phyloP scores from a whole-genome alignment of 2,113 vertebrate genomes.

The Indri indri region DNA sequence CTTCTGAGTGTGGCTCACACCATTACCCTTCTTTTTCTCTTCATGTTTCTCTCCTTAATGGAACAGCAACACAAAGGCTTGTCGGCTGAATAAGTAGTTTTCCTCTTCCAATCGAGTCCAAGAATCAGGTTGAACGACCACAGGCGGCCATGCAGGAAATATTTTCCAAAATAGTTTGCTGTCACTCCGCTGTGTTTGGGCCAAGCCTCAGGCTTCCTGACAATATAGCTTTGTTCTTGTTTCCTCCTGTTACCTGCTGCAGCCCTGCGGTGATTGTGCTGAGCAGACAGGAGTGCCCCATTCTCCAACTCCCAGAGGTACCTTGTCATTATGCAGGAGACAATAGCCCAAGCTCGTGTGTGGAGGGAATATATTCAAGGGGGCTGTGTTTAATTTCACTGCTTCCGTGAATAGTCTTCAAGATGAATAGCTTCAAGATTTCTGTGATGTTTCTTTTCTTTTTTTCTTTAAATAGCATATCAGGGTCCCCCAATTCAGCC shows the following conservation, averaged over 20 bases:
- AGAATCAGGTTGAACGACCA: background rate
- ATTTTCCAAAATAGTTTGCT: conserved; percentile 38
- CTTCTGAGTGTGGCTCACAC: background rate
- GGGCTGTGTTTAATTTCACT: conserved; percentile 62
- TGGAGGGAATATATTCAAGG: conserved; percentile 41
- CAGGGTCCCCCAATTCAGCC: background rate
- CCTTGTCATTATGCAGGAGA: conserved; percentile 65
- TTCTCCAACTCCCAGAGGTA: conserved; percentile 37
- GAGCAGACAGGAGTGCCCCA: background rate
- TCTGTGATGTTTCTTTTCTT: background rate
- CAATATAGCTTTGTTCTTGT: conserved; percentile 52
- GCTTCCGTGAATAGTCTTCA: conserved; percentile 76
- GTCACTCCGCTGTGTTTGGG: conserved; percentile 43
- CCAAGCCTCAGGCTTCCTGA: conserved; percentile 41
- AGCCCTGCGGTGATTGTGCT: background rate
- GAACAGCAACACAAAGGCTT: background rate
- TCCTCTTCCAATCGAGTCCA: background rate
- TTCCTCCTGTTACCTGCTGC: conserved; percentile 56
- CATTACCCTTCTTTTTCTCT: background rate
- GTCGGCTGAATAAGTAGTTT: background rate
- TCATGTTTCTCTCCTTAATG: background rate
- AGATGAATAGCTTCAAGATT: conserved; percentile 68
- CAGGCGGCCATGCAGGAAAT: background rate
- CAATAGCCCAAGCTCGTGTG: conserved; percentile 43
- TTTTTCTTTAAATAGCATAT: conserved; percentile 47